Conservation (phyloP, 1,140 invertebrate species). For the Brachionus calyciflorus region DNA sequence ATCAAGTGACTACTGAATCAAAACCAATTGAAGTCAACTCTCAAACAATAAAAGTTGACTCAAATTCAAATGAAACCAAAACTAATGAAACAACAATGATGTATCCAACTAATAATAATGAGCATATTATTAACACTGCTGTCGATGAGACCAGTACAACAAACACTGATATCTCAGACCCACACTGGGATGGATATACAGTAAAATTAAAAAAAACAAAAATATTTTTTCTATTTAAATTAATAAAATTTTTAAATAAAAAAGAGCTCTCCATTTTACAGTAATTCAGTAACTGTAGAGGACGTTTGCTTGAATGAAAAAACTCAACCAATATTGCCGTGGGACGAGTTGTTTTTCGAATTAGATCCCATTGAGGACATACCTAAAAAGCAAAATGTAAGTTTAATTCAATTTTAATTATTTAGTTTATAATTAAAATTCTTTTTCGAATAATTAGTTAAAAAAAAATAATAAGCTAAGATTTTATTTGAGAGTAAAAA, state of each 20-base stretch:
- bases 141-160: slow-evolving; percentile 26
- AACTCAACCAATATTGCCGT: slow-evolving; percentile 18
- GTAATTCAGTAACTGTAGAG: slow-evolving; percentile 20
- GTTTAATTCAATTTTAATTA: too few relatives aligned
- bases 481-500: too few relatives aligned
- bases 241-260: background rate
- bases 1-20: too few relatives aligned
- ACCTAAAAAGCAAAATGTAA: slow-evolving; percentile 30
- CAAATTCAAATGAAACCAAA: background rate
- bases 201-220: slow-evolving; percentile 6
- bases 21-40: too few relatives aligned
- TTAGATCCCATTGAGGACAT: slow-evolving; percentile 40
- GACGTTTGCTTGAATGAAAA: slow-evolving; percentile 25
- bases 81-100: background rate
- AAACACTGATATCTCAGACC: slow-evolving; percentile 44
- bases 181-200: slow-evolving; percentile 43
- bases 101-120: background rate
- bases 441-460: too few relatives aligned
- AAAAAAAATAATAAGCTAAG: too few relatives aligned
- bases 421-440: too few relatives aligned
- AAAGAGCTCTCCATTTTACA: slow-evolving; percentile 31
- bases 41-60: too few relatives aligned
- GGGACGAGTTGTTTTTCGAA: slow-evolving; percentile 44
- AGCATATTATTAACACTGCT: too few relatives aligned
- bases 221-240: background rate